Evolutionary conservation across 1,140 invertebrate species (phyloP).

Genomic region (Cardiocondyla obscurior): DNA sequence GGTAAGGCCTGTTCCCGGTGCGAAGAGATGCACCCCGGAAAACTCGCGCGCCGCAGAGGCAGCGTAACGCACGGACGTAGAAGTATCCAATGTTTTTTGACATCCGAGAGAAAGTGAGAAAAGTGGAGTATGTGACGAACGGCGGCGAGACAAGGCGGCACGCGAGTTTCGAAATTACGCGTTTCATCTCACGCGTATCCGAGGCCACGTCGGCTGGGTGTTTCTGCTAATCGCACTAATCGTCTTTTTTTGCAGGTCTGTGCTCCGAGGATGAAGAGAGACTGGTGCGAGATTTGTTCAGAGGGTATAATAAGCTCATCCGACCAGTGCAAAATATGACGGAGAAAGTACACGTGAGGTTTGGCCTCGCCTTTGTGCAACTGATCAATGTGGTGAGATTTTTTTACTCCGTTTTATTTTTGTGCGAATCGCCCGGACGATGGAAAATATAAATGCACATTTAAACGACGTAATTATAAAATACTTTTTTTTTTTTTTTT

Average conservation of each 20-base stretch:
- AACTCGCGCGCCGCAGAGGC: not conserved
- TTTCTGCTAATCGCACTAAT: conserved; percentile 6
- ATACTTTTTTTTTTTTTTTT: no score
- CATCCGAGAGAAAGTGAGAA: not conserved
- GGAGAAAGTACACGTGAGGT: conserved; percentile 97
- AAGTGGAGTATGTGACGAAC: not conserved
- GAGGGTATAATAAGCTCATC: conserved; percentile 99
- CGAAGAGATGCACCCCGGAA: not conserved
- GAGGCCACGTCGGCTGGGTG: not conserved
- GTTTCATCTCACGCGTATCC: not conserved
- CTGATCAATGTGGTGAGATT: conserved; percentile 97
- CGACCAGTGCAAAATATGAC: conserved; percentile 99
- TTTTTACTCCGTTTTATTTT: not conserved
- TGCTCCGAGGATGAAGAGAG: conserved; percentile 98
- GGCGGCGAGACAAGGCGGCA: not conserved
- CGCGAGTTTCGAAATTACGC: conserved; percentile 20
- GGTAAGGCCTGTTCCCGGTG: conserved; percentile 69
- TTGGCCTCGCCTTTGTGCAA: conserved; percentile 98
- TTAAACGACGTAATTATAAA: not conserved
- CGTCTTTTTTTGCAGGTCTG: conserved; percentile 82
- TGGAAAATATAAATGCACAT: not conserved
- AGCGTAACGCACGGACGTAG: not conserved
- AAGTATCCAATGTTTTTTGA: not conserved
- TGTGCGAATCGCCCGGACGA: not conserved
- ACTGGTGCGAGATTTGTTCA: conserved; percentile 97